A percentile compares a stretch with the other conserved stretches of the same genome.
Evolutionary conservation across 2,113 vertebrate genomes (phyloP).

Genomic region (Paraplagusia blochii): DNA sequence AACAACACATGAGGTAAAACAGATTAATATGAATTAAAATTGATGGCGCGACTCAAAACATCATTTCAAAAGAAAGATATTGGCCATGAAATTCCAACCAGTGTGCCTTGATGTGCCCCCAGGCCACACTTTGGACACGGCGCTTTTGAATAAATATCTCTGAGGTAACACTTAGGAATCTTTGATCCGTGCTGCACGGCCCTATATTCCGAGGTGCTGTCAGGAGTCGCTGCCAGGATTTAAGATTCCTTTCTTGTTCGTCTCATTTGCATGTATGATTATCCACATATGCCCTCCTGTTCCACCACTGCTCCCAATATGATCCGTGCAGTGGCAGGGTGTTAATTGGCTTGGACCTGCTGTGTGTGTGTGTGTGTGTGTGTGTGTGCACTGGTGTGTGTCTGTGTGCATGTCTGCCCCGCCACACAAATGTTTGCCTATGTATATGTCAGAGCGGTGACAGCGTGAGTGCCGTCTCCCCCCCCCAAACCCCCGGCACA

Average conservation of each 20-base stretch:
- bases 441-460: constrained; percentile 66
- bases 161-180: not conserved
- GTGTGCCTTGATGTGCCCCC: no score
- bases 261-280: constrained; percentile 70
- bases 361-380: constrained; percentile 41
- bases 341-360: constrained; percentile 73
- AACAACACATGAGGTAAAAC: no score
- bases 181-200: not conserved
- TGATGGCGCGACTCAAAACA: no score
- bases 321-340: constrained; percentile 69
- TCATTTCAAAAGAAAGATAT: no score
- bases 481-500: constrained; percentile 42
- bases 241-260: constrained; percentile 40
- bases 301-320: constrained; percentile 46
- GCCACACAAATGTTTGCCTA: constrained; percentile 55
- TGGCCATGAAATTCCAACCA: no score
- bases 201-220: constrained; percentile 18
- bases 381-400: constrained; percentile 33
- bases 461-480: constrained; percentile 56
- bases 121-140: no score
- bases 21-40: no score
- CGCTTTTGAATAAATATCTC: no score
- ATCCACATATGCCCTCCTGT: constrained; percentile 62
- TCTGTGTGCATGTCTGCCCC: constrained; percentile 30
- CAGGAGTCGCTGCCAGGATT: constrained; percentile 36